Evolutionary conservation across 2,113 vertebrate species (phyloP), one percentile per base, ranked within the genome.

Genomic region (Phylloscopus trochilus): DNA sequence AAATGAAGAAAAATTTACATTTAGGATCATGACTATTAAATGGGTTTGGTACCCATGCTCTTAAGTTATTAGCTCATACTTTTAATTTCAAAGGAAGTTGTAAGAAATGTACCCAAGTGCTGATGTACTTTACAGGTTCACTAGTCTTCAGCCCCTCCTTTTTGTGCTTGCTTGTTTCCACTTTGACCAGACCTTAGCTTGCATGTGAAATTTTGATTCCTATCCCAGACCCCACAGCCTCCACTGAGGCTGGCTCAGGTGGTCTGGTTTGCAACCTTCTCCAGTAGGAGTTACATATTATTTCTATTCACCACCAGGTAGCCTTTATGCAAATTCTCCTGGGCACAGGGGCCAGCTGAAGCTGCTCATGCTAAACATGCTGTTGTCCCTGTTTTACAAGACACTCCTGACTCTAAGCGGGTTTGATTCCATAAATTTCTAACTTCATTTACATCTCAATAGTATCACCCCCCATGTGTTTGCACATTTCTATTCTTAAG

Each of bases 401-500:
- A 52, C 31, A 76, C 56, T 78, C 52, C 72, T 75, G 68, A 85
- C 90, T 96, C 85, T 44, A 28, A 56, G 81, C 90, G 93, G 75
- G 89, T 85, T 92, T 74, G 60, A 44, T 51, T 78, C 89, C 90
- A 47, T 94, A 93, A 69, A 81, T 92, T 95, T 96, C 87, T 89
- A 88, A 89, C 74, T 85, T 94, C 49, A 97, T 98, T 98, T 98
- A 81, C 96, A 97, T 96, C 95, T 97, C 96, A 96, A 92, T 89
- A 63, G 77, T 60, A 85, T 93, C 93, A 83, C 63, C 75, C 67
- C 91, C 88, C 67, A 43, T 78, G 92, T 77, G 87, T 90, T 84
- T 91, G 92, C 72, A 83, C 88, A 64, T 96, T 96, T 51, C 83
- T 95, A 90, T 88, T 92, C 94, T 96, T 92, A 83, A 67, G 79